Conservation (phyloP, 2,113 vertebrate species). For the Phalacrocorax carbo region DNA sequence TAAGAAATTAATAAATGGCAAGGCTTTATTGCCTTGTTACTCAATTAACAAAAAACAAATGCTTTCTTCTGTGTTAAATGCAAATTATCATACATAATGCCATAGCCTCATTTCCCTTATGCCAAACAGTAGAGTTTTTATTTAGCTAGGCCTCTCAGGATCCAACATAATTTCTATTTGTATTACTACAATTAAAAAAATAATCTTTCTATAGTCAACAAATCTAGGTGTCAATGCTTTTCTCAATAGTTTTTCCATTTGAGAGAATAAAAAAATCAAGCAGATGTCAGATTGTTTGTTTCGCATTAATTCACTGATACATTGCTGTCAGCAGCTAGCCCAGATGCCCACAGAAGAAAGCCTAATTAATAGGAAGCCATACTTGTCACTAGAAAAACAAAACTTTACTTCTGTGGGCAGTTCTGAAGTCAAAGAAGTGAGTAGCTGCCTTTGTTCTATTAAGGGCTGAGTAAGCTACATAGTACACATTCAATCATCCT, state of each 20-base stretch:
- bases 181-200: neutral
- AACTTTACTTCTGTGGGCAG: neutral
- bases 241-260: neutral
- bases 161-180: neutral
- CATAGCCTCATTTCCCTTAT: neutral
- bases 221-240: neutral
- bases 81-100: neutral
- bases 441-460: neutral
- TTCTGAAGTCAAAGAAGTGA: neutral
- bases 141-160: neutral
- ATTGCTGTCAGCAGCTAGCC: neutral
- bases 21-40: neutral
- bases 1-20: neutral
- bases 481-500: constrained; percentile 5
- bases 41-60: neutral
- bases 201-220: neutral
- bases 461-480: constrained; percentile 12
- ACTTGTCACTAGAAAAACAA: neutral
- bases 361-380: constrained; percentile 3
- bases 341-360: constrained; percentile 13
- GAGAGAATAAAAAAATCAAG: neutral
- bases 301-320: neutral
- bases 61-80: neutral
- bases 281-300: neutral
- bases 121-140: neutral